Base-by-base conservation (phyloP, 2,797 vertebrate species). In the Cryptoblepharus egeriae region DNA sequence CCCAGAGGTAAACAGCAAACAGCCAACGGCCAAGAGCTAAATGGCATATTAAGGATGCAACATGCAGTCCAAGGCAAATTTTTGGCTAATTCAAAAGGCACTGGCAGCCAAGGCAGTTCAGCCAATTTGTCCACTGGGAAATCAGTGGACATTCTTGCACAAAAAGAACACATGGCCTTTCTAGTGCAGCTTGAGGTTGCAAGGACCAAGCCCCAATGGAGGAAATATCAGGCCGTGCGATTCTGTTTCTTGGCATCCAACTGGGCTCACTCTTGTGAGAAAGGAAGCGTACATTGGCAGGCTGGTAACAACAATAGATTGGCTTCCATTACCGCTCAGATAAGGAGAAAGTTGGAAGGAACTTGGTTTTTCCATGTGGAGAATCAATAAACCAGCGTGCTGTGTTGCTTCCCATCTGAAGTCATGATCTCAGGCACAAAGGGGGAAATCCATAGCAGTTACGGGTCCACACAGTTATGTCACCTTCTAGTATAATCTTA, bases 141-240 rank as follows among this genome's bases (percentile, higher is more conserved):
- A 73, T 3, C 0, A 0, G 16, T 2, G 67, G 82, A 39, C 3
- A 16, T 0, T 5, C 58, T 22, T 70, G 24, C 28, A 76, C n/a
- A 60, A 42, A 12, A 9, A 37, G 30, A 71, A 35, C 20, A 52
- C 26, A 5, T 16, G 13, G 3, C 68, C 30, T 55, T 49, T 8
- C 0, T 6, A 28, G 35, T 4, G 8, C 13, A 11, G 49, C 0
- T 7, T 16, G 32, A 58, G 49, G 49, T 52, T 52, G 49, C 15
- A 10, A 52, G 77, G 67, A 58, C 58, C 52, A 74, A 0, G 60
- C 52, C 63, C 60, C 15, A 22, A 16, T 1, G 0, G 12, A 18
- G 32, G 49, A 78, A 32, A 79, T 1, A 1, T 11, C 26, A 4
- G 3, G 52, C 0, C 45, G 45, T 0, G 2, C 26, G 67, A 77